Evolutionary conservation across 2,888 invertebrate genomes (phyloP).

Genomic region (Thera britannica): DNA sequence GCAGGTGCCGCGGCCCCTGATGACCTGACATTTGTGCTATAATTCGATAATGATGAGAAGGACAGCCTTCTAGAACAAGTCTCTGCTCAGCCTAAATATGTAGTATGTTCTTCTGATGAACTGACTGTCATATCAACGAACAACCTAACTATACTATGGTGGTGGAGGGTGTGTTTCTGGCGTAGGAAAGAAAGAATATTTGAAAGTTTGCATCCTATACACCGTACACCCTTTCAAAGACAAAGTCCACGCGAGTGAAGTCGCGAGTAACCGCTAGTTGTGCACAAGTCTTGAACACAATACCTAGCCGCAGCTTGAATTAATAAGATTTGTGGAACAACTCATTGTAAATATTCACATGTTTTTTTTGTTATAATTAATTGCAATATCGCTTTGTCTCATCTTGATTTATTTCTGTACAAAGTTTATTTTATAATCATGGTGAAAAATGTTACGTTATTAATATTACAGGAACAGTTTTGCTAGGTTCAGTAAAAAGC

Average conservation of each 20-base stretch:
- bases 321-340: not conserved
- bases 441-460: not conserved
- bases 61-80: not conserved
- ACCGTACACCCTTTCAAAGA: not conserved
- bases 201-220: no score
- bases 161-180: not conserved
- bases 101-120: not conserved
- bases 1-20: conserved; percentile 27
- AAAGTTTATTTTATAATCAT: not conserved
- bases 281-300: not conserved
- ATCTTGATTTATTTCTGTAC: not conserved
- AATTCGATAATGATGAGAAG: conserved; percentile 43
- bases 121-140: not conserved
- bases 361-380: not conserved
- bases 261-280: not conserved
- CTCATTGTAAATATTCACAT: not conserved
- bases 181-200: no score
- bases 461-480: not conserved
- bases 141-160: not conserved
- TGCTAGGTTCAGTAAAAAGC: not conserved
- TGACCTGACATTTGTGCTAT: conserved; percentile 37
- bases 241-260: not conserved
- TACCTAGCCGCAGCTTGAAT: conserved; percentile 1
- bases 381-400: not conserved
- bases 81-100: not conserved